Evolutionary conservation across 2,888 invertebrate species (phyloP), one percentile per base, ranked within the genome.

Genomic region (Cheilosia pagana): DNA sequence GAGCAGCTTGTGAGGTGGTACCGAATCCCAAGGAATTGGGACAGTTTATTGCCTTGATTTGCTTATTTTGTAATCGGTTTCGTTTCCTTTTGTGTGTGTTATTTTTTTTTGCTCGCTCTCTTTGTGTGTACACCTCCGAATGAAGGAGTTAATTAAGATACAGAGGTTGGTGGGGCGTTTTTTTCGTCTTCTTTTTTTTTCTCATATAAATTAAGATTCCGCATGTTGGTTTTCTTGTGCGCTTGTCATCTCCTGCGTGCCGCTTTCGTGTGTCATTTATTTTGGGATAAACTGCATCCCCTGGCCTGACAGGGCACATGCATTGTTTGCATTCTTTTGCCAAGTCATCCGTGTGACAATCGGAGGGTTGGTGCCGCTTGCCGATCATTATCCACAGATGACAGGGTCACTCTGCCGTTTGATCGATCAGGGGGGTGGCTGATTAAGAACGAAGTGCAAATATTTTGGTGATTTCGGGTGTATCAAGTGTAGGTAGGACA

Each of bases 71-170:
- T 75, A 85, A 85, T 85, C 85, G 83, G 75, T 85, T 74, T 82
- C 35, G 41, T 68, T 60, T 65, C 52, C 48, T 43, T 60, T 60
- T 35, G 35, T 10, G 35, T 35, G 8, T 35, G 2, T 12, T 59
- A 2, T n/a, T 21, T 28, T 41, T 53, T 12, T 52, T 31, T n/a
- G 21, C 21, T 23, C 43, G 28, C 19, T 62, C 21, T 45, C 39
- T 57, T 12, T 16, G 21, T 31, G 82, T 59, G 57, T 57, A 62
- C 72, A 67, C 62, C 62, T 71, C 72, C 50, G 78, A 68, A 74
- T 75, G 70, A 55, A 79, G 85, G 85, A 85, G 85, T 85, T 85
- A 85, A 85, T 85, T 85, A 85, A 85, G 85, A 85, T 81, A 76
- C 71, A 63, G 79, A 74, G 65, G 74, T 63, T 62, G 83, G 74